Evolutionary conservation across 1,140 invertebrate species (phyloP).

Genomic region (Neodiprion pinetum): DNA sequence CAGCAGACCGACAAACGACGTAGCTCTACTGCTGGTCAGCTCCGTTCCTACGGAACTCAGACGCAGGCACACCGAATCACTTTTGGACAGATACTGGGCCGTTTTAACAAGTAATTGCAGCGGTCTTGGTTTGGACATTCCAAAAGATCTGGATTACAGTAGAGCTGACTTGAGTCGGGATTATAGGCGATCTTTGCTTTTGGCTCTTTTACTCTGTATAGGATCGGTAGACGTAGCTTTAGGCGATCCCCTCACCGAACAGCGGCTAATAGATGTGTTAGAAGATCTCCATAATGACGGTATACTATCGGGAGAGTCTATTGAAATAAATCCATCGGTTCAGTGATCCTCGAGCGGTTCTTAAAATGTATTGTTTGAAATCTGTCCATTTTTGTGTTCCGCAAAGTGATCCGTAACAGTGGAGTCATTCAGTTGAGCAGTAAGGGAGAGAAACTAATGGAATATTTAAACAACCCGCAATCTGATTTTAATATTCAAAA

Average conservation of each 20-base stretch:
- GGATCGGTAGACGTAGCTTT: conserved; percentile 80
- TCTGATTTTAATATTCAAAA: background rate
- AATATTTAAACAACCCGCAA: background rate
- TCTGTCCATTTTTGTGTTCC: conserved; percentile 1
- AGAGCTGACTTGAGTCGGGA: conserved; percentile 67
- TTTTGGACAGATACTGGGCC: conserved; percentile 76
- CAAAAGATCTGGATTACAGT: conserved; percentile 65
- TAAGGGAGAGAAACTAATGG: background rate
- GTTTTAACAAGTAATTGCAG: conserved; percentile 65
- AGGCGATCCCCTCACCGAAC: conserved; percentile 73
- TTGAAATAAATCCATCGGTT: background rate
- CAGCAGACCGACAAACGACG: conserved; percentile 78
- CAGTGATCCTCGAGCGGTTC: background rate
- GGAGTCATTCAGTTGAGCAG: background rate
- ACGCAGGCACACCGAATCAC: conserved; percentile 64
- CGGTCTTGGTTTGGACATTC: conserved; percentile 67
- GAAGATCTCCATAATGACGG: conserved; percentile 68
- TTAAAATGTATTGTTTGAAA: background rate
- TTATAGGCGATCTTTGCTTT: conserved; percentile 73
- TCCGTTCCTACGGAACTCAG: conserved; percentile 75
- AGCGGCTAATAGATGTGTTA: conserved; percentile 69
- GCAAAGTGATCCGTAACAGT: conserved; percentile 4
- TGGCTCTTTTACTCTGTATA: conserved; percentile 78
- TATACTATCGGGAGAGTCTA: conserved; percentile 50
- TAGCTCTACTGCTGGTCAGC: conserved; percentile 79